Conservation (phyloP, 2,888 invertebrate species). For the Agrotis segetum region DNA sequence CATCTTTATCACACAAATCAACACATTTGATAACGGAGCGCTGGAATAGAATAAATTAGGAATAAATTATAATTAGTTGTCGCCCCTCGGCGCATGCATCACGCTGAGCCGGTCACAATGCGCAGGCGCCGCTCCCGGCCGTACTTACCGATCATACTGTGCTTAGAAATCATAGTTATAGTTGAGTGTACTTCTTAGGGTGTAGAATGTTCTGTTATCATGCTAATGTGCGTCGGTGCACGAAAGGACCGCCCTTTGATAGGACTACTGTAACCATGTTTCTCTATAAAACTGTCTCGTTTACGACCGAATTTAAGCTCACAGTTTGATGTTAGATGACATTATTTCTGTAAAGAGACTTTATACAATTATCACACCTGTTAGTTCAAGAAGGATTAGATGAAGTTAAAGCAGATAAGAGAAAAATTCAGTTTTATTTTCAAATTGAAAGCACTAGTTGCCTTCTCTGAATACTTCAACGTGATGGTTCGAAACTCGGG, state of each 20-base stretch:
- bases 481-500: too few relatives aligned
- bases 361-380: too few relatives aligned
- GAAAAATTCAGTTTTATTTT: too few relatives aligned
- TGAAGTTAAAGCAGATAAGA: too few relatives aligned
- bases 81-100: conserved; percentile 18
- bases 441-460: too few relatives aligned
- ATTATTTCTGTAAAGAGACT: too few relatives aligned
- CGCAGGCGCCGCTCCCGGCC: conserved; percentile 12
- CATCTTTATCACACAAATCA: conserved; percentile 49
- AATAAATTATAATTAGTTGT: conserved; percentile 59
- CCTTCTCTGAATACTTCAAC: too few relatives aligned
- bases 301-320: too few relatives aligned
- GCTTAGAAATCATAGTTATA: conserved; percentile 17
- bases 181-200: background rate
- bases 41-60: conserved; percentile 48
- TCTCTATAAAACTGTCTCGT: background rate
- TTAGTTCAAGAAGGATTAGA: too few relatives aligned
- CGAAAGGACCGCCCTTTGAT: background rate
- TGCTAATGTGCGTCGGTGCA: conserved; percentile 46
- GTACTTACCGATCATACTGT: conserved; percentile 2
- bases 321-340: background rate
- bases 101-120: conserved; percentile 32
- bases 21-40: conserved; percentile 34
- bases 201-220: conserved; percentile 45
- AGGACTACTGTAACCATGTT: conserved; percentile 11